Evolutionary conservation across 2,797 vertebrate genomes (phyloP), one percentile per base, ranked within the genome.

Genomic region (Poeciliopsis infans): DNA sequence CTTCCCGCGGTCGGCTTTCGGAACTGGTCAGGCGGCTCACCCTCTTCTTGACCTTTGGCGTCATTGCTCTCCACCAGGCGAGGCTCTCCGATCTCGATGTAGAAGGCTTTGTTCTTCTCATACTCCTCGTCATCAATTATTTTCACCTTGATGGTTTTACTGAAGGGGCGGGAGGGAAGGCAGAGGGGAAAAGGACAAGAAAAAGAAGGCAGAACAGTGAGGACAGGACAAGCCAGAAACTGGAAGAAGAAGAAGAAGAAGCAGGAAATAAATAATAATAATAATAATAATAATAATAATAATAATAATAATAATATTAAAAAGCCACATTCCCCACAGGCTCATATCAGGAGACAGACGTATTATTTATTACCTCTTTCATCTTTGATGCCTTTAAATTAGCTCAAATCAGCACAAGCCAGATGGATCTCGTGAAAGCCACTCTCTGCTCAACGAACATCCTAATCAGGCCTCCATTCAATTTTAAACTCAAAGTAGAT

Each of bases 61-160:
- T 98, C 97, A 96, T 96, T 97, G 97, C 96, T 97, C 94, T 98
- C 98, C 96, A 97, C 91, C 96, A 99, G 97, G 85, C 96, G 97
- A 86, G 98, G 98, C 85, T 98, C 97, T 92, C 96, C 97, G 89
- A 99, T 97, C 96, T 99, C 98, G 96, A 99, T 86, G 97, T 97
- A 98, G 97, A 99, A 99, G 94, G 96, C 97, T 97, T 99, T 99
- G 98, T 99, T 99, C 97, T 99, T 99, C 97, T 99, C 98, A 94
- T 99, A 99, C 92, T 99, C 98, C 96, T 99, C 98, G 93, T 99
- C 98, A 95, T 99, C 98, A 96, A 99, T 98, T 96, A 99, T 92
- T 97, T 95, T 97, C 97, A 99, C 97, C 95, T 98, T 98, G 96
- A 99, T 95, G 95, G 84, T 97, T 98, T 99, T 99, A 97, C 98